Base-by-base conservation (phyloP, 2,888 invertebrate genomes). In the Phyllotreta cruciferae region DNA sequence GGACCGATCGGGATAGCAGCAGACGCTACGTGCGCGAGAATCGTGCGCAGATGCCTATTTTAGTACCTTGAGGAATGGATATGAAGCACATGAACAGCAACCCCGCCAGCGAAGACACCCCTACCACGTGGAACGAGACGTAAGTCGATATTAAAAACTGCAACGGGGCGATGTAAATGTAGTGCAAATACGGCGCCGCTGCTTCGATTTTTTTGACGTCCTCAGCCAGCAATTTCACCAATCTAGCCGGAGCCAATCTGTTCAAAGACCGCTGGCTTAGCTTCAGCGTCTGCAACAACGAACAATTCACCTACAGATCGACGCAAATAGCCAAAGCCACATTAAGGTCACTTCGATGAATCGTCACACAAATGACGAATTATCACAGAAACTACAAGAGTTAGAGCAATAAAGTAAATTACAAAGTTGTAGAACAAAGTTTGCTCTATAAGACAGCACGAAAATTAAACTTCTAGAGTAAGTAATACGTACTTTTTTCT, bases 221-320 rank as follows among this genome's bases (percentile, higher is more conserved):
- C 73, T 93, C 94, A 0, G 93, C 92, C 82, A 94, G 84, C 60
- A 94, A 80, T 78, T 93, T 94, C 45, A 93, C 88, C 72, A 94
- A 87, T 79, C 92, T 90, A 0, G 93, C 93, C 70, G 90, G 79
- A 80, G 94, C 90, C 0, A 94, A 93, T 75, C 93, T 88, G 0
- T 90, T 90, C 41, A 94, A 79, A 0, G 94, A 89, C 0, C 85
- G 83, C 73, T 85, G 86, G 73, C 88, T 90, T 36, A 91, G 79
- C 63, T 83, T 83, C 50, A 91, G 78, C 1, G 89, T 83, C 85
- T 85, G 66, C 42, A 76, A 53, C 74, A 74, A 45, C 10, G 34
- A n/a, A 8, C 14, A 10, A 37, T 24, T 24, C 4, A 24, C 24
- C 24, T 24, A 24, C 24, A 24, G 24, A 24, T 4, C 24, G 24